Evolutionary conservation across 2,797 vertebrate species (phyloP).

Genomic region (Squalus acanthias): DNA sequence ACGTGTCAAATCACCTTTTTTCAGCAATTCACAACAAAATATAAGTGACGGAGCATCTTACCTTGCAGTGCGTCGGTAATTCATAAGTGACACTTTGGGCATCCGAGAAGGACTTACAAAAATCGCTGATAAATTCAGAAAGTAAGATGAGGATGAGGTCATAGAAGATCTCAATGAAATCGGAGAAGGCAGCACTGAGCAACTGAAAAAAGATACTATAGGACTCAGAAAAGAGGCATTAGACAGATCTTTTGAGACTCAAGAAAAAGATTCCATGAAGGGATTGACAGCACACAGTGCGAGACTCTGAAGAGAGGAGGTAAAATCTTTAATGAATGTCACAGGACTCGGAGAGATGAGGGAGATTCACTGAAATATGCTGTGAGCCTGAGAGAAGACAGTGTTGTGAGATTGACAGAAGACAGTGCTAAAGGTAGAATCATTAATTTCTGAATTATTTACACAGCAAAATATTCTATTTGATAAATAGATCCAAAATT

Average conservation of each 20-base stretch:
- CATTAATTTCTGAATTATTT: not conserved
- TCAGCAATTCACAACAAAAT: not conserved
- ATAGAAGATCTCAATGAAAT: not conserved
- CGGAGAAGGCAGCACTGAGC: not conserved
- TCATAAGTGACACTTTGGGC: not conserved
- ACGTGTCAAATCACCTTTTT: not conserved
- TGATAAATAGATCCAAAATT: not conserved
- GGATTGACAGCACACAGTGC: not conserved
- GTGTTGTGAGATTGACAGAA: not conserved
- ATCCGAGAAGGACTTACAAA: not conserved
- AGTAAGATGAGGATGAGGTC: not conserved
- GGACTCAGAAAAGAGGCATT: not conserved
- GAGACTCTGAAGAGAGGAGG: not conserved
- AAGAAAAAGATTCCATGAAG: not conserved
- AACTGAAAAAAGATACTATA: not conserved
- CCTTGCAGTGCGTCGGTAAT: not conserved
- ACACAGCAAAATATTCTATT: not conserved
- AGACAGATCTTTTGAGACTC: not conserved
- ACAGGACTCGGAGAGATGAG: not conserved
- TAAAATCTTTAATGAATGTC: not conserved
- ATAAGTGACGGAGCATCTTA: not conserved
- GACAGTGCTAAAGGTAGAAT: not conserved
- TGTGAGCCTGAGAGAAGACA: not conserved
- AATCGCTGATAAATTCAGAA: not conserved
- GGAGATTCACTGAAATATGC: not conserved